Evolutionary conservation across 2,113 vertebrate species (phyloP).

Genomic region (Cephalopterus ornatus): DNA sequence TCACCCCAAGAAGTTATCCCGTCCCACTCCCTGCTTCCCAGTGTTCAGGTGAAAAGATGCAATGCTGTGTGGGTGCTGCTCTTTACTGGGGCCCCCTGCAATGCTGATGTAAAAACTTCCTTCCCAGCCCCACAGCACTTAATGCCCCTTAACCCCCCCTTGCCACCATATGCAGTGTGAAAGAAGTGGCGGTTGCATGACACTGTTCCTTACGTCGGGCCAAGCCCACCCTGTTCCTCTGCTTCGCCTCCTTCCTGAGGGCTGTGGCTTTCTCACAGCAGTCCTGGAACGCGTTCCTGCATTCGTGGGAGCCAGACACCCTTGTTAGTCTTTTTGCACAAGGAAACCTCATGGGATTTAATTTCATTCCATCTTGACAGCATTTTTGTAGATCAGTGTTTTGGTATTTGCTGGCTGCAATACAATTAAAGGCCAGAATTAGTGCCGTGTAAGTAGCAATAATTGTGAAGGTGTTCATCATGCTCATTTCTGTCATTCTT

Average conservation of each 20-base stretch:
- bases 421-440: background rate
- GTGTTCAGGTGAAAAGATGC: rapidly evolving
- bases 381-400: slow-evolving; percentile 29
- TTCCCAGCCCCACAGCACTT: too few relatives aligned
- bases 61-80: background rate
- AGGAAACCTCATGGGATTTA: slow-evolving; percentile 31
- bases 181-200: background rate
- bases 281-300: background rate
- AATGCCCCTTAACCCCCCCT: background rate
- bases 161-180: background rate
- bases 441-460: background rate
- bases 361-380: slow-evolving; percentile 61
- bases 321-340: background rate
- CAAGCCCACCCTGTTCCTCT: slow-evolving; percentile 7
- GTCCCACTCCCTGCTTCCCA: background rate
- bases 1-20: background rate
- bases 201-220: slow-evolving; percentile 61
- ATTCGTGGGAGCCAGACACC: background rate
- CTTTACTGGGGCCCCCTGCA: rapidly evolving
- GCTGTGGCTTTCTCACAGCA: slow-evolving; percentile 44
- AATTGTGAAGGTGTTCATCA: background rate
- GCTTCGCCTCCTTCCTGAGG: background rate
- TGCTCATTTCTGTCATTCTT: background rate
- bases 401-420: slow-evolving; percentile 57
- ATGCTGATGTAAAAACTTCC: background rate